These are phyloP conservation scores for Deroplatys truncata DNA, from an alignment of 2,888 invertebrate genomes.

Conservation along the genomic window DNA sequence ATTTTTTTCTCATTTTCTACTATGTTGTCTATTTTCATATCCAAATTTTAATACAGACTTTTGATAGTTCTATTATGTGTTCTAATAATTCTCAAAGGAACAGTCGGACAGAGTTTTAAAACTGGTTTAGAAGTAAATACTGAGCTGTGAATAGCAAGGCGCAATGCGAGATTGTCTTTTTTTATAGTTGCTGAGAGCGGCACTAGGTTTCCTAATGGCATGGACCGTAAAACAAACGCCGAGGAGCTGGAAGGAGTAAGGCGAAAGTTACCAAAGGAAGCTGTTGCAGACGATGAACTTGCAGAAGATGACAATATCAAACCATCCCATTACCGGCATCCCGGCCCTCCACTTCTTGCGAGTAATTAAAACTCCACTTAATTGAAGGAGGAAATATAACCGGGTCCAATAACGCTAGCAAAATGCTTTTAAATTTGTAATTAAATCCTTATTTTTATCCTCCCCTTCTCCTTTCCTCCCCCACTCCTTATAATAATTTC, in stretches of 20 bases:
- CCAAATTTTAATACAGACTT: too few relatives aligned
- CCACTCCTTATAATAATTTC: slow-evolving; percentile 14
- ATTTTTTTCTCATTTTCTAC: too few relatives aligned
- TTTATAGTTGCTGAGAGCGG: neutral
- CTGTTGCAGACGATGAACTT: neutral
- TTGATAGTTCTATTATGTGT: too few relatives aligned
- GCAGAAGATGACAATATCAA: slow-evolving; percentile 20
- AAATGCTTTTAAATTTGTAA: slow-evolving; percentile 32
- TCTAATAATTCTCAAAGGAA: too few relatives aligned
- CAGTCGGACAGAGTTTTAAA: too few relatives aligned
- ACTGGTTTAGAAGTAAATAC: neutral
- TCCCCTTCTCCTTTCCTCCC: neutral
- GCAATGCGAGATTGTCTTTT: neutral
- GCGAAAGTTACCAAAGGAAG: neutral
- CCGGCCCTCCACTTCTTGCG: slow-evolving; percentile 6
- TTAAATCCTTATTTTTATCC: slow-evolving; percentile 28
- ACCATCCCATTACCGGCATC: slow-evolving; percentile 24
- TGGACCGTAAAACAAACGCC: neutral
- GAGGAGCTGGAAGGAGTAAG: neutral
- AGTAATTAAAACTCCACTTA: slow-evolving; percentile 30
- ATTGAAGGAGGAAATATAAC: slow-evolving; percentile 33
- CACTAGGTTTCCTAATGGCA: neutral
- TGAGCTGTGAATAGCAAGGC: neutral
- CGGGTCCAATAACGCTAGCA: slow-evolving; percentile 28
- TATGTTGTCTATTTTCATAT: too few relatives aligned